Base-by-base conservation (phyloP, 53 echinoderm and acorn worm genomes). In the Hippasteria phrygiana region DNA sequence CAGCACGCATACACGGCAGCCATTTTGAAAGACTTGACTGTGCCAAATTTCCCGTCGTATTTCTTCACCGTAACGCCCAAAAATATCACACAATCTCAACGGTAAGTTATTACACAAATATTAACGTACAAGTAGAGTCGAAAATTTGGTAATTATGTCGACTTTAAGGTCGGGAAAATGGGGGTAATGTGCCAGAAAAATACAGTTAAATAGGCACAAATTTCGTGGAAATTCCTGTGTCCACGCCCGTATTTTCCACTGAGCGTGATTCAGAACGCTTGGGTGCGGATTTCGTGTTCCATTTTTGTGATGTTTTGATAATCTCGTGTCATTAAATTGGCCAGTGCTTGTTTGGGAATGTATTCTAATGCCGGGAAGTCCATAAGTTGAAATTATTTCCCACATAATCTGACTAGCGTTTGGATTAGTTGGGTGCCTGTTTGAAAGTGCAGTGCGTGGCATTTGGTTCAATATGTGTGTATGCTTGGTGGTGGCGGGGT, bases 1-100 rank as follows among this genome's bases (percentile, higher is more conserved):
- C 89, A 91, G 94, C 95, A 95, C 96, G 93, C 94, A 94, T 92
- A 90, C 91, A 93, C 92, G 92, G 91, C 93, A 93, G 96, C 96
- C 96, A 96, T 96, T 95, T 96, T 96, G 96, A 89, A 96, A 93
- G 88, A 79, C 82, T 48, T 33, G 82, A 90, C 73, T 82, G 66
- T 85, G 93, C 88, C 91, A 84, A 93, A 83, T 91, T 63, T 91
- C 45, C 79, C 88, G 74, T 73, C 72, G 87, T 42, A 59, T 79
- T 90, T 80, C 73, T 35, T 73, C 90, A 63, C 73, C 73, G 65
- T 87, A 71, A 48, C 87, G 77, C 71, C 77, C 48, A 48, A 67
- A 77, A 65, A 91, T 63, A 70, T 78, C 70, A 71, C 65, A 86
- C 59, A 76, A 77, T 87, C 63, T 62, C 76, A 59, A 77, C 91